Conservation (phyloP, 2,113 vertebrate genomes). For the Pseudorasbora parva region DNA sequence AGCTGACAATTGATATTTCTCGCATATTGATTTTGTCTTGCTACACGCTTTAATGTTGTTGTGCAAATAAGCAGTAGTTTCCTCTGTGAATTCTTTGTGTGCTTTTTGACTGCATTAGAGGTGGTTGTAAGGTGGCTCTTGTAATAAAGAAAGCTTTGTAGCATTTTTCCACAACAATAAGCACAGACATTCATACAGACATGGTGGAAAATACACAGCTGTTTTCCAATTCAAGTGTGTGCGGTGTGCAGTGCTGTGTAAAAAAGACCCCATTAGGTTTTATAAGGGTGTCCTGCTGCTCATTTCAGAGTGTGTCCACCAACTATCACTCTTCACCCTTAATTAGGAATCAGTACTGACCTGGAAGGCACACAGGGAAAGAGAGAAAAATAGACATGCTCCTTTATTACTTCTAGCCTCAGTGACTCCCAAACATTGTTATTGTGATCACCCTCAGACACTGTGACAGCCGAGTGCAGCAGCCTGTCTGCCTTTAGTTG, state of each 20-base stretch:
- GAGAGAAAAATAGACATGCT: conserved; percentile 16
- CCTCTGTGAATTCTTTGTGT: conserved; percentile 1
- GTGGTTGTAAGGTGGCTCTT: background rate
- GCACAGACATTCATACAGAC: background rate
- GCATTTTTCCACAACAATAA: background rate
- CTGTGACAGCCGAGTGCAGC: conserved; percentile 6
- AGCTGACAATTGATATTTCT: background rate
- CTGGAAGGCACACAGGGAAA: background rate
- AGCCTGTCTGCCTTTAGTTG: background rate
- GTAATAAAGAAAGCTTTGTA: background rate
- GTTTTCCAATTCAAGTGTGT: background rate
- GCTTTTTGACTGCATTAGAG: background rate
- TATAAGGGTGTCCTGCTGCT: background rate
- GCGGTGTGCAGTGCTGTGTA: background rate
- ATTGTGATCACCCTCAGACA: conserved; percentile 20
- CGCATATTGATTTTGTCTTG: background rate
- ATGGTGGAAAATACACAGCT: background rate
- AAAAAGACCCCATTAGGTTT: conserved; percentile 18
- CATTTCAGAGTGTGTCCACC: background rate
- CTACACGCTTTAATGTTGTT: background rate
- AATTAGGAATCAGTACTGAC: background rate
- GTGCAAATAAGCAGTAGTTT: background rate
- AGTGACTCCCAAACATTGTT: conserved; percentile 27
- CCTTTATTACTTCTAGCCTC: conserved; percentile 31
- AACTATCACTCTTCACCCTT: background rate